Percentiles rank a stretch among this genome's conserved stretches.
These are phyloP conservation scores for Dasyprocta punctata DNA, from an alignment of 2,113 vertebrate species.

Conservation along the genomic window DNA sequence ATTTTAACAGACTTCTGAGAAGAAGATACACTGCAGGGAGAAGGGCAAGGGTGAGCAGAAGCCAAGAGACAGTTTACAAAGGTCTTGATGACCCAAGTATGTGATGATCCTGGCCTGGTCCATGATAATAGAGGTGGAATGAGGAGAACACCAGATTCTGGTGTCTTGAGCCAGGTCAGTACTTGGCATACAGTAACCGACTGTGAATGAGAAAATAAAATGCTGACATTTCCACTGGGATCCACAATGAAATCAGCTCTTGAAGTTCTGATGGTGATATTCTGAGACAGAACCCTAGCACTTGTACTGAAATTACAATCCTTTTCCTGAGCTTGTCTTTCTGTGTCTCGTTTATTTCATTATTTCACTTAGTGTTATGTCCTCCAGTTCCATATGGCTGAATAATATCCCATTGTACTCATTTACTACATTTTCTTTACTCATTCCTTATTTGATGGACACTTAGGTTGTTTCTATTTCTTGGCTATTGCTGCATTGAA, in stretches of 20 bases:
- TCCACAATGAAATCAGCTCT: neutral
- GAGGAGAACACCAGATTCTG: neutral
- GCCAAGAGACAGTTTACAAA: neutral
- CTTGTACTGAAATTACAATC: neutral
- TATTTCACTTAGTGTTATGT: neutral
- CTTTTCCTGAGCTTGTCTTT: neutral
- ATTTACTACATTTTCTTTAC: neutral
- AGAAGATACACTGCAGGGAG: neutral
- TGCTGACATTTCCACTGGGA: neutral
- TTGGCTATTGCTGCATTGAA: neutral
- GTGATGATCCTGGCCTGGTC: neutral
- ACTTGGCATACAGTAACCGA: neutral
- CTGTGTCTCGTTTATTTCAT: neutral
- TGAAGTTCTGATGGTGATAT: neutral
- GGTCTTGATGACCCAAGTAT: neutral
- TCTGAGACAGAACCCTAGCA: neutral
- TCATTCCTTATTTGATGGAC: neutral
- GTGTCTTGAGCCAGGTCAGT: neutral
- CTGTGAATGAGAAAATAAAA: neutral
- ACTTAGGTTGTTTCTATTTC: neutral
- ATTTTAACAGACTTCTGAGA: slow-evolving; percentile 12
- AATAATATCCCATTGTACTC: neutral
- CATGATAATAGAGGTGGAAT: neutral
- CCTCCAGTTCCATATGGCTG: neutral
- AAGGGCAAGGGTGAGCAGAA: neutral